Conservation (phyloP, 2,797 vertebrate genomes). For the Lacerta agilis region DNA sequence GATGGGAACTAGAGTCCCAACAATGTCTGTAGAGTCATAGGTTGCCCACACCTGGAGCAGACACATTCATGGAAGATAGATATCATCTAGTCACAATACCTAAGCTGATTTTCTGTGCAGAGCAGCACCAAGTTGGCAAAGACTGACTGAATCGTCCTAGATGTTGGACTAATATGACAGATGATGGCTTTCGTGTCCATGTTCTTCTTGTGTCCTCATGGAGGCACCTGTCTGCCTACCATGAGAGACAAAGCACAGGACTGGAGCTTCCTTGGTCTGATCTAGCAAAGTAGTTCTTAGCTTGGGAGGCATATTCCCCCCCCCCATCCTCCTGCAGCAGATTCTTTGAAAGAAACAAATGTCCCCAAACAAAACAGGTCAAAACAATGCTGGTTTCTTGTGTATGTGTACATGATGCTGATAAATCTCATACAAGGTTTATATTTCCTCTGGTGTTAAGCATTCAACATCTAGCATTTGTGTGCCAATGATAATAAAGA, state of each 20-base stretch:
- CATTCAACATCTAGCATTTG: slow-evolving; percentile 73
- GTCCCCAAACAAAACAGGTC: slow-evolving; percentile 67
- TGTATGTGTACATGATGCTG: slow-evolving; percentile 60
- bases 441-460: slow-evolving; percentile 71
- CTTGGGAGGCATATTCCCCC: slow-evolving; percentile 19
- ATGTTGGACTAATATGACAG: background rate
- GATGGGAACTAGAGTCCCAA: no score
- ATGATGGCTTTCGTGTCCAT: background rate
- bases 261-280: background rate
- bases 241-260: background rate
- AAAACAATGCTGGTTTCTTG: slow-evolving; percentile 65
- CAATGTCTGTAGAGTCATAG: no score
- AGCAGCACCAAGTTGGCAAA: no score
- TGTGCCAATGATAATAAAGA: slow-evolving; percentile 67
- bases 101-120: background rate
- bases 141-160: no score
- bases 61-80: background rate
- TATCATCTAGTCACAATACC: background rate
- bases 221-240: background rate
- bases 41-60: background rate
- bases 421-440: slow-evolving; percentile 71
- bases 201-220: background rate
- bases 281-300: background rate
- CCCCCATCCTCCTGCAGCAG: slow-evolving; percentile 51
- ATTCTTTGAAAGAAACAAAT: slow-evolving; percentile 71